Evolutionary conservation across 2,888 invertebrate genomes (phyloP).

Genomic region (Leptopilina drosophilae): DNA sequence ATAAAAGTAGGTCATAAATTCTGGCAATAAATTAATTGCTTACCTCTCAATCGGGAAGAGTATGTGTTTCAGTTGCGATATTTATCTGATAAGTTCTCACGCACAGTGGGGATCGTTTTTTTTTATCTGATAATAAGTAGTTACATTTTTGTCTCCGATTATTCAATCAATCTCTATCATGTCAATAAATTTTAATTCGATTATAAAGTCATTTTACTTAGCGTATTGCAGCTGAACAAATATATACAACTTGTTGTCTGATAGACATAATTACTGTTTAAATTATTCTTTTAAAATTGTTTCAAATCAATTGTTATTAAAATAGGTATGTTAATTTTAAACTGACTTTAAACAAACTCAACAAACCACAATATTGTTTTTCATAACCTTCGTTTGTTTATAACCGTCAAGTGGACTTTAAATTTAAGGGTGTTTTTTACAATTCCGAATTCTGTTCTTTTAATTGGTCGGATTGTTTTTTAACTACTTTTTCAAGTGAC

Average conservation of each 20-base stretch:
- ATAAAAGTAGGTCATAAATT: neutral
- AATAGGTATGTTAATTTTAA: too few species aligned
- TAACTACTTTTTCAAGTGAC: too few species aligned
- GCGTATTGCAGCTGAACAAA: neutral
- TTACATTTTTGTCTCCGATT: neutral
- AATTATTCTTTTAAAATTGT: too few species aligned
- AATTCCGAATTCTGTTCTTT: too few species aligned
- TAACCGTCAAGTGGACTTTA: too few species aligned
- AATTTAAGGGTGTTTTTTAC: too few species aligned
- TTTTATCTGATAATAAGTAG: neutral
- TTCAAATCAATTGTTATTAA: too few species aligned
- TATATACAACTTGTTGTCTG: neutral
- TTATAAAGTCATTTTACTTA: neutral
- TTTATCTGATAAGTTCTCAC: conserved; percentile 5
- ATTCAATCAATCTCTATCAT: conserved; percentile 3
- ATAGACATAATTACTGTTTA: too few species aligned
- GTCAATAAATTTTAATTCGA: neutral
- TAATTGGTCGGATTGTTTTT: too few species aligned
- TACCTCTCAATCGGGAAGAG: neutral
- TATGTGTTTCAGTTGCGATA: neutral
- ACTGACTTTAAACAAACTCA: too few species aligned
- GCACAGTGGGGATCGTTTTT: neutral
- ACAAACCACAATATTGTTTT: too few species aligned
- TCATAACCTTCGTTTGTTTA: too few species aligned
- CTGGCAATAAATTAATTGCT: neutral